Evolutionary conservation across 2,113 vertebrate genomes (phyloP), one percentile per base, ranked within the genome.

Genomic region (Sisor rabdophorus): DNA sequence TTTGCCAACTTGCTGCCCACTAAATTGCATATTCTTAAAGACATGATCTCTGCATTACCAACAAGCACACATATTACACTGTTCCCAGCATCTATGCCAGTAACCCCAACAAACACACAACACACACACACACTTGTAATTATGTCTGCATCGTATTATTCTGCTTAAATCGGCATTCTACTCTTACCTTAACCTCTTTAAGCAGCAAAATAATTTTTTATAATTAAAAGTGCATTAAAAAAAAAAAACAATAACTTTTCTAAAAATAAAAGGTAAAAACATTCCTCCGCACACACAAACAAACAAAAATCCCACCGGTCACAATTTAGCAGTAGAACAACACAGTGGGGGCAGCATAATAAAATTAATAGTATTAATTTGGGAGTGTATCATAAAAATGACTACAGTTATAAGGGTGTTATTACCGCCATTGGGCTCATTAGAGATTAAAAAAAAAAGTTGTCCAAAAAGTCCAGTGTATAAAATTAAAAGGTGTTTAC

Each of bases 21-120:
- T 76, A 86, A 86, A 86, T 86, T 86, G 86, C 85, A 82, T 79
- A 82, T 81, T 83, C 72, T 85, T 55, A 79, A 79, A 83, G 73
- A 79, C 48, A 73, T 80, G 61, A 73, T 73, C 55, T 79, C 61
- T 79, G 74, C 56, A 70, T 55, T 79, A 68, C 30, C 71, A 75
- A 54, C 59, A 71, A 71, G 64, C 60, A 60, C 36, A 48, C 59
- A 73, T 44, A 55, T 56, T 60, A 75, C 50, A 67, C 65, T 71
- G 44, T 68, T 60, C 44, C 60, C 16, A 76, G 40, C 20, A 58
- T 67, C 3, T 36, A 56, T 19, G 26, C 22, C 26, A 48, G 19
- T 7, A 19, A 24, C 48, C 52, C 54, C n/a, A 53, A 72, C 67
- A 76, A 19, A 72, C 59, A n/a, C 28, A 67, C 55, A 59, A 48